These are phyloP conservation scores for Rutilus rutilus DNA, from an alignment of 2,113 vertebrate genomes.

Conservation along the genomic window DNA sequence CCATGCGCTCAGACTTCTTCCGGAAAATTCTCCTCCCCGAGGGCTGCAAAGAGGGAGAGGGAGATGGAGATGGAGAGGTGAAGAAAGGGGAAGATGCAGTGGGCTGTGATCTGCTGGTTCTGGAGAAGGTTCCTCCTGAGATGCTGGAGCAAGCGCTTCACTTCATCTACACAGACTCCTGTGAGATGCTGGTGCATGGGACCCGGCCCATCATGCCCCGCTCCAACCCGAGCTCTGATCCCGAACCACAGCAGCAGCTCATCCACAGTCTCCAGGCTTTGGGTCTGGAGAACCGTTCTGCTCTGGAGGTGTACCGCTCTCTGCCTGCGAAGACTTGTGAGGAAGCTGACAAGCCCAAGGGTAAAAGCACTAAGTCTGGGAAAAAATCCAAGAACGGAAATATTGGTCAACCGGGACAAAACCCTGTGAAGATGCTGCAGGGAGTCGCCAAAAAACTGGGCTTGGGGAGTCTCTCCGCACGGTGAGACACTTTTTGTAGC, in stretches of 20 bases:
- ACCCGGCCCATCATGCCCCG: slow-evolving; percentile 75
- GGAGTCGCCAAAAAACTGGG: slow-evolving; percentile 88
- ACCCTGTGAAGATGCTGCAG: slow-evolving; percentile 90
- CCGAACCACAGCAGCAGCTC: slow-evolving; percentile 74
- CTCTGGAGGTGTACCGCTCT: slow-evolving; percentile 86
- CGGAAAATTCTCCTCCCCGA: slow-evolving; percentile 80
- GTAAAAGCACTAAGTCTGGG: slow-evolving; percentile 78
- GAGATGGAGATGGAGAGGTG: slow-evolving; percentile 73
- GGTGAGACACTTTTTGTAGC: slow-evolving; percentile 74
- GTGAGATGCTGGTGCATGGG: slow-evolving; percentile 88
- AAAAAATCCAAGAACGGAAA: slow-evolving; percentile 85
- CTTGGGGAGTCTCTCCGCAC: slow-evolving; percentile 83
- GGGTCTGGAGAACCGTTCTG: slow-evolving; percentile 77
- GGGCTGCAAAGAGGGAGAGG: slow-evolving; percentile 66
- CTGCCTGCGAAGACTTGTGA: slow-evolving; percentile 72
- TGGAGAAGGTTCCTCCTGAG: slow-evolving; percentile 89
- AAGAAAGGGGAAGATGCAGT: slow-evolving; percentile 84
- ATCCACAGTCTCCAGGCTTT: slow-evolving; percentile 86
- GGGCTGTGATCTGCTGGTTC: slow-evolving; percentile 87
- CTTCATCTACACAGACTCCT: slow-evolving; percentile 93
- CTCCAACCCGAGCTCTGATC: slow-evolving; percentile 66
- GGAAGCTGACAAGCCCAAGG: slow-evolving; percentile 82
- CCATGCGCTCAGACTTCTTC: slow-evolving; percentile 89
- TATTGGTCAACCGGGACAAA: slow-evolving; percentile 71
- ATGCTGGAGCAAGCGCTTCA: slow-evolving; percentile 86